phyloP scores from a whole-genome alignment of 2,113 vertebrate genomes.

The Chlorodrepanis virens region DNA sequence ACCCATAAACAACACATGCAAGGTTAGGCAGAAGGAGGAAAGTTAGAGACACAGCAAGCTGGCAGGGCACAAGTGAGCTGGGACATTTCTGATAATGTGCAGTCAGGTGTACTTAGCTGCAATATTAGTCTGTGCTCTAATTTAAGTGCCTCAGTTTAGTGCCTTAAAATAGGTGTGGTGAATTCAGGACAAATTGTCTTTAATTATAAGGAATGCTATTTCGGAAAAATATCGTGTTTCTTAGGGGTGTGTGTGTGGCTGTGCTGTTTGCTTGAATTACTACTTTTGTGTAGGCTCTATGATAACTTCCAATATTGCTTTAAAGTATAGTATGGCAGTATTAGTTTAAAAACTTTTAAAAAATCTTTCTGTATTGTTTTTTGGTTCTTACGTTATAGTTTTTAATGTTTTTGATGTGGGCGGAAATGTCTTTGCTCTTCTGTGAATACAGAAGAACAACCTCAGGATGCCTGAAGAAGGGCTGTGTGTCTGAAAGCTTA shows the following conservation, averaged over 20 bases:
- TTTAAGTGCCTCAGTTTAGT: not conserved
- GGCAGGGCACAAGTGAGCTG: not conserved
- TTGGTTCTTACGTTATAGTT: fast-evolving
- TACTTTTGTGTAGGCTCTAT: not conserved
- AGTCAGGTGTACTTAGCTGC: not conserved
- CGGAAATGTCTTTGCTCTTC: not conserved
- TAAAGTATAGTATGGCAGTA: not conserved
- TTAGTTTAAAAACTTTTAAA: not conserved
- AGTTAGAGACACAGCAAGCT: fast-evolving
- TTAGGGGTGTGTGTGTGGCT: not conserved
- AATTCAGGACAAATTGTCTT: not conserved
- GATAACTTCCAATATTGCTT: not conserved
- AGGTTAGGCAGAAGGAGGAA: not conserved
- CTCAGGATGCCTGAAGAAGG: not conserved
- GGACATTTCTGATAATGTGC: not conserved
- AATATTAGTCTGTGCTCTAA: not conserved
- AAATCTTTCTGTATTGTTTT: not conserved
- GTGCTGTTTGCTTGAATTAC: not conserved
- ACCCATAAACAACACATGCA: fast-evolving
- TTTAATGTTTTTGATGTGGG: not conserved
- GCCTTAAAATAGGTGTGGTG: not conserved
- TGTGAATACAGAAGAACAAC: not conserved
- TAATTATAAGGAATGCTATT: not conserved
- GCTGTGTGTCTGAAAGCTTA: not conserved
- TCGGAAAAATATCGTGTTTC: not conserved